Evolutionary conservation across 2,113 vertebrate species (phyloP).

Genomic region (Microtus oregoni): DNA sequence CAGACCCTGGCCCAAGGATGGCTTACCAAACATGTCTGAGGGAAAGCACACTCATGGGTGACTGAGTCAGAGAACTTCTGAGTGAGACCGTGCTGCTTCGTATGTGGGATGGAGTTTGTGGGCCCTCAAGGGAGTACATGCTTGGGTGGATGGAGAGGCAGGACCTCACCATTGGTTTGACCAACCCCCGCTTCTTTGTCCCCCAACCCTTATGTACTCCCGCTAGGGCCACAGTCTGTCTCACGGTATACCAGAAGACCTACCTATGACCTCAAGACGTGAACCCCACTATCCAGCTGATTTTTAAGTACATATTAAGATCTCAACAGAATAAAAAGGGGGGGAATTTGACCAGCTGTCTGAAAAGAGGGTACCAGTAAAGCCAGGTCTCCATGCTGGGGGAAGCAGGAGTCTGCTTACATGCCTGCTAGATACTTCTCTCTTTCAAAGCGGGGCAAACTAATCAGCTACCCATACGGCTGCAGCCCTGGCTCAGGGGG

Average conservation of each 20-base stretch:
- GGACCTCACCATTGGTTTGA: not conserved
- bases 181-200: not conserved
- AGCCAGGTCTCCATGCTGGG: not conserved
- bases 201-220: not conserved
- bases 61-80: not conserved
- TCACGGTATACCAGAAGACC: not conserved
- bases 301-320: not conserved
- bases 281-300: not conserved
- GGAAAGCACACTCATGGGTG: not conserved
- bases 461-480: not conserved
- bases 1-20: not conserved
- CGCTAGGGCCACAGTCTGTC: not conserved
- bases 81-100: not conserved
- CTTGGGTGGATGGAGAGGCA: not conserved
- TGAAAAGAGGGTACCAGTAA: not conserved
- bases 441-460: not conserved
- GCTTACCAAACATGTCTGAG: not conserved
- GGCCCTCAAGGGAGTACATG: not conserved
- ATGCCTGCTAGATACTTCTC: not conserved
- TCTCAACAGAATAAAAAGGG: not conserved
- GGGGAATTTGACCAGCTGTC: not conserved
- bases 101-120: too few species aligned
- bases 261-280: not conserved
- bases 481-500: not conserved
- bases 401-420: not conserved